Base-by-base conservation (phyloP, 1,140 invertebrate species). In the Halictus rubicundus region DNA sequence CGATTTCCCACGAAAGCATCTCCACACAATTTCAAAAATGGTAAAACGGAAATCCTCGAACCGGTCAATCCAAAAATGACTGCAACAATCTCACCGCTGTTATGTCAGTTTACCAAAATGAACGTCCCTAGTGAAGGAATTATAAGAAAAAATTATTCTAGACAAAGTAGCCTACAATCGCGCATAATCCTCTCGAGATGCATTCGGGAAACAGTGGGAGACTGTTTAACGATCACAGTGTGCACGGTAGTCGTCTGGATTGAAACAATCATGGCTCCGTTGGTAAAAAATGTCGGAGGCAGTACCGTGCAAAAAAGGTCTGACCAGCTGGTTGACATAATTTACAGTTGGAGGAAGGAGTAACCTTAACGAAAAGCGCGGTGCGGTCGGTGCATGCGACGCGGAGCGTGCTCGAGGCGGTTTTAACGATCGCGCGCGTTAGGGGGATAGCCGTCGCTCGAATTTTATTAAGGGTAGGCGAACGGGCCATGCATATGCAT, bases 401-500 rank as follows among this genome's bases (percentile, higher is more conserved):
- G 25, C 23, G 19, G 39, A 60, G 19, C 21, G 16, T 42, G 66
- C 66, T 54, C 66, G 66, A 68, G 73, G 73, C 69, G 52, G 46
- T 78, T 78, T 78, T 64, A 71, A 78, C 68, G 76, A 78, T 54
- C 46, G 46, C 46, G 46, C 59, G 14, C 21, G 42, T 57, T 57
- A 57, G 54, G 42, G 37, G 54, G 32, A 60, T 59, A 70, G 52
- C 39, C 64, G 65, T 61, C 23, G 66, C 19, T 39, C 19, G 46
- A 78, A 78, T 78, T 78, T 78, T 78, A 78, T 78, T 78, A 78
- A 63, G 59, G 73, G 9, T 12, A 49, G 59, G n/a, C 21, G 19
- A 39, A 27, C 14, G 7, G 39, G n/a, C 42, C n/a, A 54, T 78
- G 68, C 68, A 78, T 78, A 78, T 71, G 68, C 68, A 78, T 78